These are phyloP conservation scores for Drosophila pectinifera DNA, from an alignment of 1,140 invertebrate genomes.

Conservation along the genomic window DNA sequence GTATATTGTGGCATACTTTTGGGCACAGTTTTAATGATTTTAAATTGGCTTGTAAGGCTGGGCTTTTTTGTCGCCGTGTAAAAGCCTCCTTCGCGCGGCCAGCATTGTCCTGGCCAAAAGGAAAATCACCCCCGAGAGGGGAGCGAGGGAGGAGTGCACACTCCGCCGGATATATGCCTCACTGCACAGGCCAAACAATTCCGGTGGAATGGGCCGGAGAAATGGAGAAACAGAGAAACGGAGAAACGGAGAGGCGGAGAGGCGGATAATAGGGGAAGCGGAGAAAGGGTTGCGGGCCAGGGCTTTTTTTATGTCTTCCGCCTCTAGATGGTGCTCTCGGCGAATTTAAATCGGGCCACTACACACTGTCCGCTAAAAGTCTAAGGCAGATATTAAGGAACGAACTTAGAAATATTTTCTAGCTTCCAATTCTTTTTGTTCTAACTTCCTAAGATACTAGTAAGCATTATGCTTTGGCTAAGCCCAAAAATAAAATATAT, in stretches of 20 bases:
- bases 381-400: neutral
- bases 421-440: too few species aligned
- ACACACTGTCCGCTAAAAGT: neutral
- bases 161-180: constrained; percentile 64
- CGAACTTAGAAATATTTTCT: neutral
- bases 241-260: neutral
- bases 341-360: constrained; percentile 9
- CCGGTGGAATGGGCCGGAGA: neutral
- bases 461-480: too few species aligned
- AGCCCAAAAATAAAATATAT: too few species aligned
- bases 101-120: constrained; percentile 8
- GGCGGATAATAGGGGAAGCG: neutral
- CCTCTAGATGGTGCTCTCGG: constrained; percentile 54
- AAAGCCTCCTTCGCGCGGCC: constrained; percentile 14
- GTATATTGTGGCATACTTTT: neutral
- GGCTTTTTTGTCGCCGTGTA: neutral
- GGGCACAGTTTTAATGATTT: neutral
- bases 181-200: constrained; percentile 51
- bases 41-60: too few species aligned
- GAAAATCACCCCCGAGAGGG: constrained; percentile 31
- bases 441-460: too few species aligned
- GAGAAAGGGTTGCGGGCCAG: constrained; percentile 18
- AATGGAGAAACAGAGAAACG: neutral
- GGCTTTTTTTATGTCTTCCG: constrained; percentile 54
- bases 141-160: constrained; percentile 6